Evolutionary conservation across 2,888 invertebrate species (phyloP).

Genomic region (Pandemis cinnamomeana): DNA sequence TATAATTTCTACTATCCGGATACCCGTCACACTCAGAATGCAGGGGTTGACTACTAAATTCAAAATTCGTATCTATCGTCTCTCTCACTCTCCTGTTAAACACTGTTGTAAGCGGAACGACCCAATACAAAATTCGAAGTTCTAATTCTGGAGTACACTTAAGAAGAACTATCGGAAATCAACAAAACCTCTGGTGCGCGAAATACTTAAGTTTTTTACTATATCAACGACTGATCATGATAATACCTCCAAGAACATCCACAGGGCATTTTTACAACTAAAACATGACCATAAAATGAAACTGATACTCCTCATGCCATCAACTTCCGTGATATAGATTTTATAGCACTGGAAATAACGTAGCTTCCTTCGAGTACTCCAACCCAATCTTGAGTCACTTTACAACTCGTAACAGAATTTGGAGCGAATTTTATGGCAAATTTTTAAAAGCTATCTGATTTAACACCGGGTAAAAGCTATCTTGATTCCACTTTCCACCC

Average conservation of each 20-base stretch:
- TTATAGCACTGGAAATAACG: conserved; percentile 27
- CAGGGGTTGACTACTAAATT: too few species aligned
- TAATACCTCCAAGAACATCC: neutral
- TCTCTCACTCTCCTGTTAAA: too few species aligned
- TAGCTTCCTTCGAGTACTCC: conserved; percentile 16
- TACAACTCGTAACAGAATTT: neutral
- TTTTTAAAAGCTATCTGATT: neutral
- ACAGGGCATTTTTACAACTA: neutral
- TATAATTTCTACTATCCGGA: too few species aligned
- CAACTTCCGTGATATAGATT: conserved; percentile 15
- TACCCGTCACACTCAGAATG: too few species aligned
- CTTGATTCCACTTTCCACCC: too few species aligned
- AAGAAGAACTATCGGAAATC: too few species aligned
- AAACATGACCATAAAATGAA: conserved; percentile 20
- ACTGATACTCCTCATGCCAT: conserved; percentile 23
- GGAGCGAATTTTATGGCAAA: neutral
- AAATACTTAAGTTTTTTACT: too few species aligned
- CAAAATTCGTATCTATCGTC: too few species aligned
- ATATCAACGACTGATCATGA: neutral
- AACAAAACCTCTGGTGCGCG: too few species aligned
- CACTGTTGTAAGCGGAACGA: too few species aligned
- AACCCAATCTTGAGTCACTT: neutral
- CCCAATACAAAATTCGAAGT: too few species aligned
- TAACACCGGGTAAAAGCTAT: neutral
- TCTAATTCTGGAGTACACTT: too few species aligned